A percentile compares a stretch with the other conserved stretches of the same genome.
phyloP scores from a whole-genome alignment of 2,888 invertebrate genomes.

The Trichacis sp. region DNA sequence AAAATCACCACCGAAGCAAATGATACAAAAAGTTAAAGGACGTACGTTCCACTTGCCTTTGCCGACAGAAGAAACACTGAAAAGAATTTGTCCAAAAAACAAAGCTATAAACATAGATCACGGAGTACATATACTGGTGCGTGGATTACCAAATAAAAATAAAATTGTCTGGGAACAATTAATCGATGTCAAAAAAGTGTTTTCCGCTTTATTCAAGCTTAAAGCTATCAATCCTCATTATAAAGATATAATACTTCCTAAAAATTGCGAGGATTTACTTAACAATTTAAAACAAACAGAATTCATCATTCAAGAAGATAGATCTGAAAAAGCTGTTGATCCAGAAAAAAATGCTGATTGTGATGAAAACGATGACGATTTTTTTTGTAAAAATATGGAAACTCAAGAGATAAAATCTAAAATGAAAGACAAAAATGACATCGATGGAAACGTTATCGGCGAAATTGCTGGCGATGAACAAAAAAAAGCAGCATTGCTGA shows the following conservation, averaged over 20 bases:
- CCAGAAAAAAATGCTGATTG: no score
- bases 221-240: conserved; percentile 51
- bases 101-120: no score
- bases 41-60: no score
- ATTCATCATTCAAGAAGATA: background rate
- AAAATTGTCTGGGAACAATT: no score
- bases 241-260: conserved; percentile 47
- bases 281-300: background rate
- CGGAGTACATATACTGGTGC: conserved; percentile 54
- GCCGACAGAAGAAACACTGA: no score
- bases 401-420: no score
- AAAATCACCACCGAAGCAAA: no score
- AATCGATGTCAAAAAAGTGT: conserved; percentile 50
- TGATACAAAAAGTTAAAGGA: no score
- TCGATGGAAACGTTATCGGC: background rate
- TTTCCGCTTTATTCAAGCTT: conserved; percentile 47
- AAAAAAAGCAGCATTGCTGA: background rate
- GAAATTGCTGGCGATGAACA: background rate
- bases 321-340: conserved; percentile 8
- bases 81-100: no score
- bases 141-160: conserved; percentile 51
- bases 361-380: no score
- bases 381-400: no score
- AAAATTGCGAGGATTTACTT: conserved; percentile 24
- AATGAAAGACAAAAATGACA: no score